phyloP scores from a whole-genome alignment of 2,888 invertebrate species.

The Atherix ibis region DNA sequence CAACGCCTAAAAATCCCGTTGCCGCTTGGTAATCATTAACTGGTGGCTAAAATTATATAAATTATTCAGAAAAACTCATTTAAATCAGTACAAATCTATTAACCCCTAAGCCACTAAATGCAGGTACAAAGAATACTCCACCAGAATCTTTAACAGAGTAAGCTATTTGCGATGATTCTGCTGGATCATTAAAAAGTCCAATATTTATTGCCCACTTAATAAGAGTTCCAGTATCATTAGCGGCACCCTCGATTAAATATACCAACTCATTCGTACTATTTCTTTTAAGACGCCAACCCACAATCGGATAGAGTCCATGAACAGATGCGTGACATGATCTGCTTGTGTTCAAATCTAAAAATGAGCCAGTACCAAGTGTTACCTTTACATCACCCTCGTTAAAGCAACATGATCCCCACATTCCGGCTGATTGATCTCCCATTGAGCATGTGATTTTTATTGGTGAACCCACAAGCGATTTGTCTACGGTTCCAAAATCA shows the following conservation, averaged over 20 bases:
- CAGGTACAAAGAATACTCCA: conserved; percentile 76
- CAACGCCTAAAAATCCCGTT: conserved; percentile 56
- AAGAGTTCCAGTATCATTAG: conserved; percentile 75
- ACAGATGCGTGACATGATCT: conserved; percentile 59
- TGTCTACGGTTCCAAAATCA: conserved; percentile 51
- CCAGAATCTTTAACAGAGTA: conserved; percentile 49
- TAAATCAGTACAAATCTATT: conserved; percentile 14
- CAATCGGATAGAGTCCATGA: conserved; percentile 76
- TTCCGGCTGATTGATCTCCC: conserved; percentile 66
- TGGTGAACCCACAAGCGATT: conserved; percentile 52
- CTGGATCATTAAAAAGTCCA: conserved; percentile 47
- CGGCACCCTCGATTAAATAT: conserved; percentile 72
- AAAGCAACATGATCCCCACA: conserved; percentile 77
- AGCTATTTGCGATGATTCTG: conserved; percentile 52
- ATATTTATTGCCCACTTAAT: conserved; percentile 69
- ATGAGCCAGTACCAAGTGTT: conserved; percentile 85
- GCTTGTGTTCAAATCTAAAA: conserved; percentile 73
- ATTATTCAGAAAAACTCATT: not conserved
- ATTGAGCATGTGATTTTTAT: conserved; percentile 49
- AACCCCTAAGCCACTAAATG: conserved; percentile 78
- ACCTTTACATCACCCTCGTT: conserved; percentile 64
- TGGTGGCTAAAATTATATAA: conserved; percentile 49
- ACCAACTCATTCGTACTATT: conserved; percentile 33
- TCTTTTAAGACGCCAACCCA: conserved; percentile 53
- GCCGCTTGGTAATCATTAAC: conserved; percentile 74